Conservation (phyloP, 2,113 vertebrate genomes). For the Fregetta grallaria region DNA sequence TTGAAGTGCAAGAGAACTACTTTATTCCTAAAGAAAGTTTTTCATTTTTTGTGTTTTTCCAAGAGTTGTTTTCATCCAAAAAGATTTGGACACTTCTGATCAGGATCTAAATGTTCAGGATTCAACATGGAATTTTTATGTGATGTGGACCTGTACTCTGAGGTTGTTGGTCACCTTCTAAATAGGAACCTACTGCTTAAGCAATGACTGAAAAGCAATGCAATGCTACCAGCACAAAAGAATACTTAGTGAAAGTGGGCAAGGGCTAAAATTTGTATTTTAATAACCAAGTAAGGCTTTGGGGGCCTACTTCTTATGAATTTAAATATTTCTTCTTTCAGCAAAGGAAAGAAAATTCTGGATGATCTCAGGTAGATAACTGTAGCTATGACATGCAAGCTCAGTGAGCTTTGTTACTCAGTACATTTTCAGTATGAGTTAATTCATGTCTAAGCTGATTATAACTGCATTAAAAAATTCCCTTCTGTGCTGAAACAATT, state of each 20-base stretch:
- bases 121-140: background rate
- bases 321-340: background rate
- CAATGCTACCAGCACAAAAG: background rate
- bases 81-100: background rate
- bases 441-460: background rate
- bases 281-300: background rate
- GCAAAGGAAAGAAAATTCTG: background rate
- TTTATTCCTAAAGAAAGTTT: background rate
- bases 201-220: background rate
- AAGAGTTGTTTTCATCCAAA: background rate
- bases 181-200: background rate
- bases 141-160: background rate
- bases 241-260: background rate
- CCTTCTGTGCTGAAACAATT: background rate
- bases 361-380: background rate
- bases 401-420: background rate
- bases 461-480: background rate
- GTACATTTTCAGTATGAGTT: background rate
- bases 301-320: background rate
- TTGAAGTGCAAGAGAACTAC: background rate
- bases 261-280: background rate
- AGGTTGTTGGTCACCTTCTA: background rate
- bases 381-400: background rate
- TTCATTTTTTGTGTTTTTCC: too few species aligned
- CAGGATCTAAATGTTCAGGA: background rate